Percentiles rank a stretch among this genome's conserved stretches.
These are phyloP conservation scores for Patiria pectinifera DNA, from an alignment of 53 echinoderm and acorn worm species.

Conservation along the genomic window DNA sequence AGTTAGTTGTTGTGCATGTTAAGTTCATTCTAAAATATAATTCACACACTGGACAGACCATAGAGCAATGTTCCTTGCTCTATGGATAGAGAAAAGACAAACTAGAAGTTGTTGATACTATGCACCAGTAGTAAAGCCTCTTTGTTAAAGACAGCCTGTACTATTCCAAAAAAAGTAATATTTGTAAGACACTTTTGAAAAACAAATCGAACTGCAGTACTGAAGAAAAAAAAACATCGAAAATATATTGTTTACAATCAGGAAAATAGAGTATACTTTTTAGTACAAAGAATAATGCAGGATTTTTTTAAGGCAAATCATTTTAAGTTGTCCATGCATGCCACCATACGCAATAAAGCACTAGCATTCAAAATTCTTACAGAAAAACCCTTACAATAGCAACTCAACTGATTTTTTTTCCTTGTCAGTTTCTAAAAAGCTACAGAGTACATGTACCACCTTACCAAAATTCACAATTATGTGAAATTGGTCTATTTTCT, in stretches of 20 bases:
- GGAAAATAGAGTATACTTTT: not conserved
- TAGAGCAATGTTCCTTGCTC: too few relatives aligned
- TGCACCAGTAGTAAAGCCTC: not conserved
- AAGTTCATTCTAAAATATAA: not conserved
- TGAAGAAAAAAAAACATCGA: not conserved
- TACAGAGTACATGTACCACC: not conserved
- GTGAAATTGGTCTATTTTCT: too few relatives aligned
- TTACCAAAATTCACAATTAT: not conserved
- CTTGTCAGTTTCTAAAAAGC: not conserved
- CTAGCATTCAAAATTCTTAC: not conserved
- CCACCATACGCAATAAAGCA: not conserved
- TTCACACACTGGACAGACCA: not conserved
- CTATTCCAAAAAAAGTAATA: not conserved
- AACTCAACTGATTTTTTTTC: not conserved
- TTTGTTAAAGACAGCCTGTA: not conserved
- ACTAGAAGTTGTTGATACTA: not conserved
- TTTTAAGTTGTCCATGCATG: not conserved
- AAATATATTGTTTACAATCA: not conserved
- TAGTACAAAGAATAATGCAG: not conserved
- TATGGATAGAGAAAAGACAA: not conserved
- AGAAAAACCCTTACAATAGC: not conserved
- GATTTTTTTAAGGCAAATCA: not conserved
- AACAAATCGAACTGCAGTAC: not conserved
- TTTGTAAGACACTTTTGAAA: not conserved
- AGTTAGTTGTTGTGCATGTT: not conserved